Evolutionary conservation across 2,888 invertebrate species (phyloP).

Genomic region (Deilephila porcellus): DNA sequence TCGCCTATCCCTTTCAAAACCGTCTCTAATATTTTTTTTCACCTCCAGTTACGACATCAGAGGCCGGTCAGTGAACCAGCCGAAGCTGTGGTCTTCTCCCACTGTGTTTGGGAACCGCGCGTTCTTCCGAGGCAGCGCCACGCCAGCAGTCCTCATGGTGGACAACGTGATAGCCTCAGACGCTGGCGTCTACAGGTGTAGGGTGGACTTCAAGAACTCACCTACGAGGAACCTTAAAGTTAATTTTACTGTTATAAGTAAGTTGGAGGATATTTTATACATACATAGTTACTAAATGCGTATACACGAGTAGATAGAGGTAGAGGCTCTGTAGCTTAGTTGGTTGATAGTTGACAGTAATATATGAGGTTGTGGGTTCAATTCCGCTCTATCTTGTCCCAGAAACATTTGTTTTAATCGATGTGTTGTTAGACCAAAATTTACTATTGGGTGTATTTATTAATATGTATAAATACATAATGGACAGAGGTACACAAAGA

Average conservation of each 20-base stretch:
- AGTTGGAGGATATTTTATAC: constrained; percentile 72
- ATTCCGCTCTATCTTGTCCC: too few relatives aligned
- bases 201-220: constrained; percentile 95
- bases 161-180: constrained; percentile 91
- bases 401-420: too few relatives aligned
- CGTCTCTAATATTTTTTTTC: not conserved
- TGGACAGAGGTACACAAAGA: too few relatives aligned
- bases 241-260: constrained; percentile 95
- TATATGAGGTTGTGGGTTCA: too few relatives aligned
- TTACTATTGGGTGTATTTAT: too few relatives aligned
- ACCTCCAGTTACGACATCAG: constrained; percentile 89
- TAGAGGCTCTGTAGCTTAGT: too few relatives aligned
- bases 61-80: constrained; percentile 89
- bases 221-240: constrained; percentile 95
- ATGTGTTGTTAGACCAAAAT: too few relatives aligned
- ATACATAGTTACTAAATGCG: not conserved
- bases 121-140: constrained; percentile 90
- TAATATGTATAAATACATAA: too few relatives aligned
- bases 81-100: constrained; percentile 93
- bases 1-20: not conserved
- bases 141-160: constrained; percentile 91
- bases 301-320: not conserved
- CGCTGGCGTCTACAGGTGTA: constrained; percentile 93
- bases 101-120: constrained; percentile 90
- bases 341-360: too few relatives aligned